A percentile compares a stretch with the other conserved stretches of the same genome.
phyloP scores from a whole-genome alignment of 2,113 vertebrate species.

The Eptatretus burgeri region DNA sequence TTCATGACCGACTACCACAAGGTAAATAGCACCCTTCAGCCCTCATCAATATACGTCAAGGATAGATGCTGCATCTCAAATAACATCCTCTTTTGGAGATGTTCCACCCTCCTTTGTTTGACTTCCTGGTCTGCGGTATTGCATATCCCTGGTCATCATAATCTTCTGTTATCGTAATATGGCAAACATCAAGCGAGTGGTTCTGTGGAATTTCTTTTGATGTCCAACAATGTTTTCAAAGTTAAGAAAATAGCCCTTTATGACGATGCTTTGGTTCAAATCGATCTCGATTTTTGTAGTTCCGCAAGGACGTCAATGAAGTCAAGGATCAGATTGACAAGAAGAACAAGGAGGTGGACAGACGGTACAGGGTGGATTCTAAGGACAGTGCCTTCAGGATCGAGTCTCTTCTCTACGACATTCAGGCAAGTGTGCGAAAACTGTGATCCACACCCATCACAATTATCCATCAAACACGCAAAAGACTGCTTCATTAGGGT shows the following conservation, averaged over 20 bases:
- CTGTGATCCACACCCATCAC: background rate
- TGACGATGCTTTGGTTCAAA: no score
- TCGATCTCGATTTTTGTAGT: background rate
- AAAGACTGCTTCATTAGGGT: background rate
- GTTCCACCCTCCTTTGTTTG: no score
- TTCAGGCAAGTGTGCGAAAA: background rate
- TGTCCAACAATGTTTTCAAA: no score
- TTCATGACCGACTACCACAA: slow-evolving; percentile 90
- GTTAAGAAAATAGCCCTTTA: no score
- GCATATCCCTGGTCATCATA: background rate
- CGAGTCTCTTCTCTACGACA: slow-evolving; percentile 3
- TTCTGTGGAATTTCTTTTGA: no score
- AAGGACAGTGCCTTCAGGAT: slow-evolving; percentile 3
- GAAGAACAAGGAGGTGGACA: background rate
- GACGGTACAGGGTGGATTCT: background rate
- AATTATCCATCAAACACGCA: background rate
- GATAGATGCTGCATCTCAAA: no score
- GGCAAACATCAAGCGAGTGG: background rate
- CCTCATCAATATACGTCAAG: background rate
- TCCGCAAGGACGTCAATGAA: slow-evolving; percentile 2
- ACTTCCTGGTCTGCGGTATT: background rate
- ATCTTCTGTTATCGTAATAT: background rate
- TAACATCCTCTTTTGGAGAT: no score
- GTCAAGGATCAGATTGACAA: background rate
- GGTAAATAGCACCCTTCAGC: slow-evolving; percentile 17